Evolutionary conservation across 2,888 invertebrate genomes (phyloP), one percentile per base, ranked within the genome.

Genomic region (Allolobophora icterica): DNA sequence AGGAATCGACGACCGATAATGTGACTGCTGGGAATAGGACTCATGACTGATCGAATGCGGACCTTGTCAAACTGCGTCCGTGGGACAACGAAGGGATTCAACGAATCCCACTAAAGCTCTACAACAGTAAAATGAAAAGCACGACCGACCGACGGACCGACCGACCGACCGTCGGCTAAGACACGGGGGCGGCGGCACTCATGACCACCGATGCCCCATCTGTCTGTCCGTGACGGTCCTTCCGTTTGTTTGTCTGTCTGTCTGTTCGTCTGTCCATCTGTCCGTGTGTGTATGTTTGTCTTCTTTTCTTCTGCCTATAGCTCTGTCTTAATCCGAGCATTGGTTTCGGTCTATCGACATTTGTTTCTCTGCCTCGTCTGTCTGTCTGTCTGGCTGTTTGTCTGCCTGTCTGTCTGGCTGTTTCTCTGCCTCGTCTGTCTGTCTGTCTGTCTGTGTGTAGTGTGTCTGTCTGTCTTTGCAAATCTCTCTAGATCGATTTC

Each of bases 81-180:
- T 71, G 71, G n/a, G n/a, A 71, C 71, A 71, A 71, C 71, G 71
- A 71, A n/a, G 71, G 71, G 30, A 71, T 71, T 71, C 71, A 71
- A 71, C 71, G 71, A 71, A 71, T 71, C 71, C 11, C 71, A 71
- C 71, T 71, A 71, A 71, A 71, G 71, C 71, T n/a, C 30, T 71
- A 71, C 71, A n/a, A n/a, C 17, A 71, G 71, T 71, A 5, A 71
- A 71, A 71, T 30, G 71, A 71, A 71, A 71, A 71, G 13, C 71
- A 30, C 71, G 71, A 71, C 71, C 17, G 71, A 71, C 71, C 71
- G 71, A 71, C 21, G 24, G 52, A 52, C 30, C 71, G 30, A n/a
- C 71, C 71, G 71, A 4, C 30, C n/a, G 71, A n/a, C 71, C 71
- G 71, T 6, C 30, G 24, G 21, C 24, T 3, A 52, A 52, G 21